Base-by-base conservation (phyloP, 2,797 vertebrate species). In the Pogonophryne albipinna region DNA sequence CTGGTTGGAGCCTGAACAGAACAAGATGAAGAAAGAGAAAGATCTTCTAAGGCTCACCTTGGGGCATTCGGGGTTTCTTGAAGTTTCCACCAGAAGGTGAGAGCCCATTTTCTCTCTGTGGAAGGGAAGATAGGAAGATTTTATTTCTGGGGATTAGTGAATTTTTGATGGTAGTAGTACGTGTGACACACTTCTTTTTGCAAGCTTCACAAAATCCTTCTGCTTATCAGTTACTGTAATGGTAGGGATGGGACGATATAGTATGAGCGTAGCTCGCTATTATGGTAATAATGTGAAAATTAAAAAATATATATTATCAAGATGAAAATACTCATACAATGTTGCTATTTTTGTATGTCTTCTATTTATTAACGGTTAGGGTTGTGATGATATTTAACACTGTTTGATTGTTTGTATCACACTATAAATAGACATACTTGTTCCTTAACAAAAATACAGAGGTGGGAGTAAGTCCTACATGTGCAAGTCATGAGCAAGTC, bases 71-170 rank as follows among this genome's bases (percentile, higher is more conserved):
- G 96, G 94, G 91, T 97, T 96, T 92, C 97, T 96, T 76, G 97
- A 95, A 4, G 97, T 98, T 94, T 99, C 97, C 85, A 99, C 97
- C 94, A 99, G 93, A 74, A 99, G 92, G 83, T 97, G 94, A 62
- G 97, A 97, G 68, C 98, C 98, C 96, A 99, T 96, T 95, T 94
- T 97, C 88, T 99, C 98, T 92, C 98, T 99, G 91, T 63, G 85
- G 79, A 78, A 77, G 76, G 79, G n/a, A 65, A 62, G 53, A 76
- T 85, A 78, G 19, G 64, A 51, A 41, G 10, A 71, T 63, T 63
- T 80, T 66, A 82, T 78, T 80, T 79, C 78, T 41, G 61, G 50
- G 27, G 56, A 19, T 68, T 79, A 55, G 46, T 65, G 58, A 52
- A 55, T 83, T 75, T 34, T 57, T n/a, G 17, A 51, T 10, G 38